Percentiles rank a stretch among this genome's conserved stretches.
Evolutionary conservation across 2,797 vertebrate species (phyloP).

Genomic region (Falco biarmicus): DNA sequence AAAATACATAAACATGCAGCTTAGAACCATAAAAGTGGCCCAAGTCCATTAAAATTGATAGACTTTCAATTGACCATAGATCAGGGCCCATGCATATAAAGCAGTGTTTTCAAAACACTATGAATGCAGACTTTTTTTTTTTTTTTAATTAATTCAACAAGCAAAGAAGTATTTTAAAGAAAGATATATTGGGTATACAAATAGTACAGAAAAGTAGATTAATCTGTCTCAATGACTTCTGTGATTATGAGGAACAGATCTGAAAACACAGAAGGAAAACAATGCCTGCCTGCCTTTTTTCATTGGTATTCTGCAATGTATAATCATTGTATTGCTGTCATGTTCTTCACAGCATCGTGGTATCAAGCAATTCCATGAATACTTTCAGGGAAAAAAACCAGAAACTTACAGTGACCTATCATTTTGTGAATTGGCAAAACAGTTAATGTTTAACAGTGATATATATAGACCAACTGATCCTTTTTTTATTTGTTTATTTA

Average conservation of each 20-base stretch:
- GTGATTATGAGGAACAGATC: not conserved
- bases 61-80: not conserved
- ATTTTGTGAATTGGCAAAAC: slow-evolving; percentile 10
- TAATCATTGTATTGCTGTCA: not conserved
- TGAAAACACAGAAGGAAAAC: not conserved
- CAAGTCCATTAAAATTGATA: slow-evolving; percentile 31
- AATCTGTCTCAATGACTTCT: not conserved
- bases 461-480: not conserved
- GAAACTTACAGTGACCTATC: not conserved
- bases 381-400: not conserved
- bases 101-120: not conserved
- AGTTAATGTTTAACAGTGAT: not conserved
- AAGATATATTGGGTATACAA: not conserved
- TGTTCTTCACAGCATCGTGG: not conserved
- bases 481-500: not conserved
- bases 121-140: not conserved
- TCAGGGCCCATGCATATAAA: not conserved
- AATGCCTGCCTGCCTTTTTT: not conserved
- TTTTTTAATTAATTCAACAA: not conserved
- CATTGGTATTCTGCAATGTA: not conserved
- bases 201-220: not conserved
- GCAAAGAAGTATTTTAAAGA: not conserved
- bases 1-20: slow-evolving; percentile 41
- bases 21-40: not conserved
- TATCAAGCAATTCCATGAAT: not conserved